These are phyloP conservation scores for Idaea dimidiata DNA, from an alignment of 2,888 invertebrate genomes.

Conservation along the genomic window DNA sequence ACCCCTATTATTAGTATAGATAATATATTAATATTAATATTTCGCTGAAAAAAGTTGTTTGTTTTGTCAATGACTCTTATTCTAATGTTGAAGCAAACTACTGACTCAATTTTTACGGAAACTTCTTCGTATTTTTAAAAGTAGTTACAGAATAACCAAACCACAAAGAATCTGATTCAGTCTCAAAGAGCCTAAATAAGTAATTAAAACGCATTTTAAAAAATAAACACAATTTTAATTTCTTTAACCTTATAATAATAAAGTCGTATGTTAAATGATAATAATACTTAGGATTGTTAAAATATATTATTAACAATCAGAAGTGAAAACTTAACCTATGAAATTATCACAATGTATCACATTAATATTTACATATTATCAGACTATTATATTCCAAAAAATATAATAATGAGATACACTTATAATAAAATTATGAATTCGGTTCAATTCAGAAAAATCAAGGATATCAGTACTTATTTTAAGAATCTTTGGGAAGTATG, in stretches of 20 bases:
- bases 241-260: slow-evolving; percentile 24
- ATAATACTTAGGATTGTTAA: slow-evolving; percentile 28
- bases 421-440: slow-evolving; percentile 10
- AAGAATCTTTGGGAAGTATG: slow-evolving; percentile 8
- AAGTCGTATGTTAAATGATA: slow-evolving; percentile 28
- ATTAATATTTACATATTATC: slow-evolving; percentile 46
- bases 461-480: slow-evolving; percentile 10
- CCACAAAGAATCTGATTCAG: too few relatives aligned
- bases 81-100: too few relatives aligned
- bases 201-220: neutral
- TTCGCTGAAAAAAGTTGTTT: too few relatives aligned
- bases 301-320: slow-evolving; percentile 22
- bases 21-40: too few relatives aligned
- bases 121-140: too few relatives aligned
- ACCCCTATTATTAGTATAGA: too few relatives aligned
- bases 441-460: neutral
- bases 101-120: too few relatives aligned
- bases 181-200: neutral
- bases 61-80: too few relatives aligned
- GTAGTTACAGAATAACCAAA: too few relatives aligned
- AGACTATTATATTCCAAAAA: slow-evolving; percentile 42
- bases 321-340: slow-evolving; percentile 43
- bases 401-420: slow-evolving; percentile 20
- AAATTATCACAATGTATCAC: slow-evolving; percentile 69
- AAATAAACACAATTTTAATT: neutral